These are phyloP conservation scores for Motacilla tschutschensis DNA, from an alignment of 2,113 vertebrate genomes.

Conservation along the genomic window DNA sequence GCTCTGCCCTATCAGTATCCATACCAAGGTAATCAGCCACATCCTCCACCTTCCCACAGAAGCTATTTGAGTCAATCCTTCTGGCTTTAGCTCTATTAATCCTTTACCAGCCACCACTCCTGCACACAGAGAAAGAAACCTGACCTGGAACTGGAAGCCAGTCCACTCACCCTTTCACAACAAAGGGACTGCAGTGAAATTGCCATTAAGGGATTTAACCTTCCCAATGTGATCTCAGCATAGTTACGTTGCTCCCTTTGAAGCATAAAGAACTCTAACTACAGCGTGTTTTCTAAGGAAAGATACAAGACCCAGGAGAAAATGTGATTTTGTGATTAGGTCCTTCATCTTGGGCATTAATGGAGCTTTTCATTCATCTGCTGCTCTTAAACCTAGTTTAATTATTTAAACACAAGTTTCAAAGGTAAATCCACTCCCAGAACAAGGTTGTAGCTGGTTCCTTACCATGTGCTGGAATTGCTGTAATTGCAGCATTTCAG, in stretches of 20 bases:
- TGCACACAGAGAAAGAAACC: neutral
- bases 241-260: neutral
- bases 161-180: neutral
- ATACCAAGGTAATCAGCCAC: slow-evolving; percentile 68
- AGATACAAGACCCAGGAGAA: neutral
- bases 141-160: neutral
- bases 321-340: neutral
- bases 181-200: neutral
- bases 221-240: neutral
- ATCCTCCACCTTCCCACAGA: neutral
- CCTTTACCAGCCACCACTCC: neutral
- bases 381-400: neutral
- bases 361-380: neutral
- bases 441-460: neutral
- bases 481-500: neutral
- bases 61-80: neutral
- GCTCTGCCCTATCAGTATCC: slow-evolving; percentile 73
- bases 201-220: neutral
- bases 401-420: neutral
- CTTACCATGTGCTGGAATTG: neutral
- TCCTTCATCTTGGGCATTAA: neutral
- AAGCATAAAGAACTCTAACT: neutral
- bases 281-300: neutral
- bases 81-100: neutral
- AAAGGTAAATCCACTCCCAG: neutral